Base-by-base conservation (phyloP, 2,113 vertebrate genomes). In the Cranoglanis bouderius region DNA sequence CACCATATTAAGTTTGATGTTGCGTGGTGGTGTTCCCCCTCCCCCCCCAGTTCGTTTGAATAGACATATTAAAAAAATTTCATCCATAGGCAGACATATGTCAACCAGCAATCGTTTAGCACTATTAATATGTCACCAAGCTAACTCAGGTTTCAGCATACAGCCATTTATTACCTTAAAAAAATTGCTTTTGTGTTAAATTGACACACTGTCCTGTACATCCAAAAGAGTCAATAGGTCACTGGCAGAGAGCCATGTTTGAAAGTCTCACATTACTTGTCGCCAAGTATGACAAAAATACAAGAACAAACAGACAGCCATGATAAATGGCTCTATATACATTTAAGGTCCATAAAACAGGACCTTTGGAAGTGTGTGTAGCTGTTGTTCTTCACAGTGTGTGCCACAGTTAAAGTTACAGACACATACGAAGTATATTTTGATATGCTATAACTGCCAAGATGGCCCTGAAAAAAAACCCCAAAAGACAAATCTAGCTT, bases 221-320 rank as follows among this genome's bases (percentile, higher is more conserved):
- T 43, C 82, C 35, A 46, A 14, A 57, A 51, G 55, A 59, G 77
- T 81, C 67, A 49, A 49, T 35, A 78, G 53, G 77, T 72, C 88
- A 85, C 32, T 81, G 77, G 77, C 32, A 70, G 38, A 43, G 14
- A 85, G 61, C 38, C 88, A 85, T 9, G 49, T 85, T 89, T 81
- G 32, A 88, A 83, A 85, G 67, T 70, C 75, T 85, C 55, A 18
- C 72, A 57, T 85, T 89, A 40, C 83, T 81, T 70, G 74, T 85
- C 65, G 19, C 84, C 46, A 85, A 70, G 84, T 61, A 85, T 89
- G 75, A 78, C 46, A 89, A 80, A 63, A 81, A 85, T 46, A 81
- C 59, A 72, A 85, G 61, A 85, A 61, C 74, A 81, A 85, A 85
- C 49, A 85, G 18, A 85, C 63, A 61, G 35, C 59, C 51, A 81